A percentile compares a stretch with the other conserved stretches of the same genome.
phyloP scores from a whole-genome alignment of 2,113 vertebrate species.

The Chiloscyllium plagiosum region DNA sequence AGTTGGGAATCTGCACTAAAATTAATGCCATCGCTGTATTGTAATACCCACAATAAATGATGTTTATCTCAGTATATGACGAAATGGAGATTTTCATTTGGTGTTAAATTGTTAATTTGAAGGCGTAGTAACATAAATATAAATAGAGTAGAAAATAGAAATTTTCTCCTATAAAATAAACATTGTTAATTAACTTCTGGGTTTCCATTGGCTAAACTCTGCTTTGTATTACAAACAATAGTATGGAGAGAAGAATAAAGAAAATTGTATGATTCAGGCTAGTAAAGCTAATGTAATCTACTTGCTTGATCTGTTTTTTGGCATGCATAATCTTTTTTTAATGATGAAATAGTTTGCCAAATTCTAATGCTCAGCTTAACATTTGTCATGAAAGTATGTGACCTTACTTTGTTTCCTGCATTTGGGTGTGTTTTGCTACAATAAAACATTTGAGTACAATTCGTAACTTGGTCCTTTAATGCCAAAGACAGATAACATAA shows the following conservation, averaged over 20 bases:
- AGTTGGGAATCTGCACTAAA: not conserved
- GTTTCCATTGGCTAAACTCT: not conserved
- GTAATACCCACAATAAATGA: not conserved
- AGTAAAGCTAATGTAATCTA: not conserved
- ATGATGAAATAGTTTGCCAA: not conserved
- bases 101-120: not conserved
- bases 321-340: not conserved
- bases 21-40: not conserved
- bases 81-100: not conserved
- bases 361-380: not conserved
- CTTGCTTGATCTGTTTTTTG: not conserved
- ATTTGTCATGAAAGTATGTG: not conserved
- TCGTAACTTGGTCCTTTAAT: not conserved
- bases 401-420: not conserved
- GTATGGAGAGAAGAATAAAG: not conserved
- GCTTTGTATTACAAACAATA: not conserved
- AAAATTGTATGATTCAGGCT: not conserved
- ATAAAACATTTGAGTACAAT: not conserved
- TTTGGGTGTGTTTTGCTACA: not conserved
- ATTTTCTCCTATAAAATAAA: not conserved
- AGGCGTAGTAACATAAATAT: not conserved
- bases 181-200: not conserved
- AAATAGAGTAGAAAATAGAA: not conserved
- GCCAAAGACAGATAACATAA: not conserved
- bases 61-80: not conserved